Evolutionary conservation across 2,888 invertebrate genomes (phyloP).

Genomic region (Synergus itoensis): DNA sequence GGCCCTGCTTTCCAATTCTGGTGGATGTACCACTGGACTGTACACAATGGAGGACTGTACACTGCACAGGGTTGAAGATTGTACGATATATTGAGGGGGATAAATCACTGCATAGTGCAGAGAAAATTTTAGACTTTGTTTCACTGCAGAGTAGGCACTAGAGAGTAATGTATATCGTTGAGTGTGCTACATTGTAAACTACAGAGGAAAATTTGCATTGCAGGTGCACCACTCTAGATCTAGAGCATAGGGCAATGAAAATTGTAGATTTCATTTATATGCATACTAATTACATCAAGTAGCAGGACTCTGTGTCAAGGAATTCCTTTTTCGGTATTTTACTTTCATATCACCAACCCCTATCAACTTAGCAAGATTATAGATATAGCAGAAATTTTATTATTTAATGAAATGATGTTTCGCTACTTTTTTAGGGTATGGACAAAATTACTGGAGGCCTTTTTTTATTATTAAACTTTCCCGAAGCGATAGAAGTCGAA

Average conservation of each 20-base stretch:
- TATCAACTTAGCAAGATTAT: too few relatives aligned
- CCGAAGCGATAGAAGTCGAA: too few relatives aligned
- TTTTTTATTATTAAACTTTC: too few relatives aligned
- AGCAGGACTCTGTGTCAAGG: too few relatives aligned
- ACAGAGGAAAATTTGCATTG: neutral
- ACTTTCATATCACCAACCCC: too few relatives aligned
- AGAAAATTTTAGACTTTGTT: slow-evolving; percentile 1
- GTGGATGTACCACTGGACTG: slow-evolving; percentile 53
- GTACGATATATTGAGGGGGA: slow-evolving; percentile 2
- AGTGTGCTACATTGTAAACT: neutral
- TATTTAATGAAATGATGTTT: too few relatives aligned
- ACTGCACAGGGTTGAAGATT: slow-evolving; percentile 10
- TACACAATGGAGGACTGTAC: slow-evolving; percentile 10
- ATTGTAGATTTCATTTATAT: too few relatives aligned
- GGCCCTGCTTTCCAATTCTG: slow-evolving; percentile 45
- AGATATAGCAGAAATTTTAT: too few relatives aligned
- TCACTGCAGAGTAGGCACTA: neutral
- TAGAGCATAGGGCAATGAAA: neutral
- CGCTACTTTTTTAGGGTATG: too few relatives aligned
- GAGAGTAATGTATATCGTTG: neutral
- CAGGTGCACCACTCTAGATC: neutral
- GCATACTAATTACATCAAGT: too few relatives aligned
- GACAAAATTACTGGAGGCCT: too few relatives aligned
- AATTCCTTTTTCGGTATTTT: too few relatives aligned
- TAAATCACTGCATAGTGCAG: neutral